Evolutionary conservation across 2,888 invertebrate species (phyloP).

Genomic region (Hirtodrosophila duncani): DNA sequence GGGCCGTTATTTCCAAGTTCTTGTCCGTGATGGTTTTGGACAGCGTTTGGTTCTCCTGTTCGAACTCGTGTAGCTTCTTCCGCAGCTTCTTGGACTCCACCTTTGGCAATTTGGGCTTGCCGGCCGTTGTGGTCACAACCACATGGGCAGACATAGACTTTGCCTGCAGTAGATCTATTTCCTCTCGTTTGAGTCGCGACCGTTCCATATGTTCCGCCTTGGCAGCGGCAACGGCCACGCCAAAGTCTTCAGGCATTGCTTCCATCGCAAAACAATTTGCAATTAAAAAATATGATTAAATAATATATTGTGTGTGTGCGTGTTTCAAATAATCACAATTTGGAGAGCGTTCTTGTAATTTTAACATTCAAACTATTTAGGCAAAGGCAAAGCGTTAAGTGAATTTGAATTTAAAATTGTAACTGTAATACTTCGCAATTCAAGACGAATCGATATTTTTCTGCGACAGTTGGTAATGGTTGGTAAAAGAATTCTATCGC

Average conservation of each 20-base stretch:
- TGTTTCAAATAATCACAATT: conserved; percentile 17
- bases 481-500: no score
- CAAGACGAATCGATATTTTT: no score
- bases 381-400: conserved; percentile 2
- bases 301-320: conserved; percentile 16
- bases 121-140: conserved; percentile 33
- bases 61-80: conserved; percentile 60
- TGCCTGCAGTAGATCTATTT: neutral
- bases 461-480: no score
- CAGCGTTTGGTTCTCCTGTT: conserved; percentile 63
- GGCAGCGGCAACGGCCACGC: no score
- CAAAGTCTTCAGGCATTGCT: no score
- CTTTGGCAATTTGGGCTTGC: conserved; percentile 13
- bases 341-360: conserved; percentile 1
- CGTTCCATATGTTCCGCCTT: conserved; percentile 15
- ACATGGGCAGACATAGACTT: conserved; percentile 35
- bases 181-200: conserved; percentile 33
- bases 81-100: conserved; percentile 56
- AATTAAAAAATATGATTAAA: neutral
- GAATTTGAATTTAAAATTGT: no score
- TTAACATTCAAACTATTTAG: neutral
- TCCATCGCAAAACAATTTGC: no score
- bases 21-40: conserved; percentile 64
- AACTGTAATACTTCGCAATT: no score
- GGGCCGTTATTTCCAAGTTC: conserved; percentile 67